Conservation (phyloP, 2,113 vertebrate species). For the Apeltes quadracus region DNA sequence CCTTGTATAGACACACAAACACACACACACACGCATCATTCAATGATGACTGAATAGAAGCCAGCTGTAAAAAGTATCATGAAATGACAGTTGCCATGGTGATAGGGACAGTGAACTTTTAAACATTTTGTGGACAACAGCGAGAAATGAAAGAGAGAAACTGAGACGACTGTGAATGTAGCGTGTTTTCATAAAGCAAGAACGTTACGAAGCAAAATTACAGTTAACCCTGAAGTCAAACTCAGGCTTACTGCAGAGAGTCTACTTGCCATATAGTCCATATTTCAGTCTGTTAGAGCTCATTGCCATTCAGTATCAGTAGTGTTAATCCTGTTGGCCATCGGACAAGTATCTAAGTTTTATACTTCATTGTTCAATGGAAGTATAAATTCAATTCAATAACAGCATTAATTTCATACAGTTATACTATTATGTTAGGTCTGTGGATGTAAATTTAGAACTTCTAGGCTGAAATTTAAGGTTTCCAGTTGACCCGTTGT, state of each 20-base stretch:
- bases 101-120: conserved; percentile 73
- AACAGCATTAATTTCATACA: too few relatives aligned
- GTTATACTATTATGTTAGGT: neutral
- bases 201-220: conserved; percentile 19
- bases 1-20: neutral
- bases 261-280: conserved; percentile 14
- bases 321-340: conserved; percentile 47
- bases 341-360: conserved; percentile 14
- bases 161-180: conserved; percentile 9
- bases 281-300: conserved; percentile 38
- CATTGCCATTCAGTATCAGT: conserved; percentile 33
- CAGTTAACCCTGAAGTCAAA: conserved; percentile 41
- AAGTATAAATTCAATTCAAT: too few relatives aligned
- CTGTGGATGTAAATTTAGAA: neutral
- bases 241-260: conserved; percentile 33
- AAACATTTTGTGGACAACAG: conserved; percentile 68
- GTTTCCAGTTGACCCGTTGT: neutral
- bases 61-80: conserved; percentile 68
- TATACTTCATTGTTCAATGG: too few relatives aligned
- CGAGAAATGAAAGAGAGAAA: conserved; percentile 34
- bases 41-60: conserved; percentile 62
- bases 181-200: conserved; percentile 2
- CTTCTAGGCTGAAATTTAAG: neutral
- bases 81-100: conserved; percentile 79
- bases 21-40: conserved; percentile 16